Base-by-base conservation (phyloP, 1,140 invertebrate species). In the Laupala kohalensis region DNA sequence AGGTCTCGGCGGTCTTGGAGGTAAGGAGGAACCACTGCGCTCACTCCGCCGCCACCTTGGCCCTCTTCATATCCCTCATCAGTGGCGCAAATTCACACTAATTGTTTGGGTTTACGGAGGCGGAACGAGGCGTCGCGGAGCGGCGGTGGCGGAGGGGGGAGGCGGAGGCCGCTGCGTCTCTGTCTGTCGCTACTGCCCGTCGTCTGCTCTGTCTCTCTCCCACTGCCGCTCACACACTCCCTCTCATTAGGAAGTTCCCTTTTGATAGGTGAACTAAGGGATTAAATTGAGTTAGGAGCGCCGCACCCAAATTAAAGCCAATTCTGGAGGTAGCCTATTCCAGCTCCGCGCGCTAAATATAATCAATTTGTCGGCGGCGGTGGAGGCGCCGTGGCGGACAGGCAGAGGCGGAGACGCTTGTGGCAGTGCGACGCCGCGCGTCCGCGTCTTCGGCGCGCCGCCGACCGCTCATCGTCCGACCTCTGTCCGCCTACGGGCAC, bases 311-410 rank as follows among this genome's bases (percentile, higher is more conserved):
- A 72, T 72, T 73, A 73, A 70, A 67, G 53, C 69, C 69, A 71
- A 73, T 73, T 72, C 69, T 71, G 69, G n/a, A 67, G 64, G 64
- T 62, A 63, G 69, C 72, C 72, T 73, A 73, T 73, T 73, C 72
- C 65, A 71, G 72, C 69, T 28, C 65, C 26, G 69, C 64, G 25
- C 26, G 69, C 69, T 73, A 73, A 73, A 71, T 73, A 69, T 19
- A 71, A 73, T 73, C 72, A 73, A 73, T 73, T 67, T 71, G 69
- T 27, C 25, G 29, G 26, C 37, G 37, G 66, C 53, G 12, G 25
- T n/a, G 66, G 67, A 53, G 66, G 64, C 73, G 66, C 25, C 69
- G 37, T 13, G 37, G 37, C 37, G 37, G 37, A n/a, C n/a, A 27
- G 23, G 25, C 4, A 19, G 67, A 25, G 64, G n/a, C n/a, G 64